Evolutionary conservation across 2,113 vertebrate genomes (phyloP), one percentile per base, ranked within the genome.

Genomic region (Ceratotherium simum): DNA sequence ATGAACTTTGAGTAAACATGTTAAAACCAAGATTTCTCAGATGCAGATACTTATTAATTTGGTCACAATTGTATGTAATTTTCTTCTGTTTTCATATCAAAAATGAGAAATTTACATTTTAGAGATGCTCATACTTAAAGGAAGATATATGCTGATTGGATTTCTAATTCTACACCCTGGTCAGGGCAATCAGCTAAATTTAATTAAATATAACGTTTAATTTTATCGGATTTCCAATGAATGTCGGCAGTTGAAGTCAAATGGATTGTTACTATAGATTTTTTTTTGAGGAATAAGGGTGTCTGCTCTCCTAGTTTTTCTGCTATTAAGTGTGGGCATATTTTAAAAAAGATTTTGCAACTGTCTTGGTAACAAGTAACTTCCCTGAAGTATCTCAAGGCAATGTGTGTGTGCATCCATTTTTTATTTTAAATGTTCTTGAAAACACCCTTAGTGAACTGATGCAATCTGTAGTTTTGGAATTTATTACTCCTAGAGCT

Each of bases 201-300:
- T 96, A 96, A 97, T 98, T 96, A 98, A 96, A 94, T 94, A 82
- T 82, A 87, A 94, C 90, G 72, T 93, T 97, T 97, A 93, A 95
- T 97, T 95, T 97, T 93, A 97, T 92, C 96, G 84, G 58, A 51
- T 97, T 97, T 95, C 84, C 29, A 73, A 36, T 80, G 70, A 97
- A 64, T 92, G 78, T 51, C 83, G 14, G 69, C 79, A 83, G 96
- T 95, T 93, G 65, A 88, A 97, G 78, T 95, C 85, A 95, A 96
- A 97, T 81, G 82, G 89, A 83, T 97, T 95, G 58, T 65, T 96
- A 81, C 39, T 96, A 97, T 83, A 95, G 96, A 95, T 96, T 84
- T 80, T 87, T 83, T 85, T 81, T 29, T 82, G 54, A 95, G 64
- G 51, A 83, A 31, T 51, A 67, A 73, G n/a, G 12, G 31, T 58